Conservation (phyloP, 2,888 invertebrate genomes). For the Amphimallon solstitiale region DNA sequence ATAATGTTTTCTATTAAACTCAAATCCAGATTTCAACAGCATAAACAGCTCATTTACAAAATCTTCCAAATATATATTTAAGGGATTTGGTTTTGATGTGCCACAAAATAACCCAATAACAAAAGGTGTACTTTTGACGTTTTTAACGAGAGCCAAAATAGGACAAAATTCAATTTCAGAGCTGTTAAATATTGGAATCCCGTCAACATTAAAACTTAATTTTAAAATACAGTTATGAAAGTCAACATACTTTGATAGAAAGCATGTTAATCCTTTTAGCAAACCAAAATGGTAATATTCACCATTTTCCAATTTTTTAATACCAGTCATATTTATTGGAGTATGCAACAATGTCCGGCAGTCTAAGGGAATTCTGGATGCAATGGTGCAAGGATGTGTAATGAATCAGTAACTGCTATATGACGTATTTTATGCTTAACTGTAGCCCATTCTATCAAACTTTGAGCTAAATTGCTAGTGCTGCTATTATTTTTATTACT, state of each 20-base stretch:
- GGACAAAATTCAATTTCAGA: constrained; percentile 37
- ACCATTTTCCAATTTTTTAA: constrained; percentile 34
- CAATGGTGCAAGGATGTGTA: constrained; percentile 37
- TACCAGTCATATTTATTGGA: constrained; percentile 22
- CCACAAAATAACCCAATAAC: constrained; percentile 43
- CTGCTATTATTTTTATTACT: too few relatives aligned
- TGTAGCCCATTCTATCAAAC: too few relatives aligned
- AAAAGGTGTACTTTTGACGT: constrained; percentile 33
- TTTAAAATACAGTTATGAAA: constrained; percentile 12
- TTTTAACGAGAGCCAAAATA: constrained; percentile 36
- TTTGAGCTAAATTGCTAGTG: too few relatives aligned
- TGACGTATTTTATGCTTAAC: neutral
- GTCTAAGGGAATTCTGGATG: constrained; percentile 41
- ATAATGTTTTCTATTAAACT: constrained; percentile 11
- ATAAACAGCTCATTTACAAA: constrained; percentile 41
- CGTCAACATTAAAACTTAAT: constrained; percentile 42
- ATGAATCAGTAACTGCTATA: constrained; percentile 26
- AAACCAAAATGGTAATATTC: constrained; percentile 39
- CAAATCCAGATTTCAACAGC: constrained; percentile 22
- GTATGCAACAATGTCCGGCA: constrained; percentile 36
- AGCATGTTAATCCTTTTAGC: too few relatives aligned
- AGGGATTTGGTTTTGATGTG: constrained; percentile 39
- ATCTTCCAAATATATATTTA: constrained; percentile 41
- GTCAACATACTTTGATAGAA: too few relatives aligned
- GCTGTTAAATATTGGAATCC: constrained; percentile 39